Percentiles rank a stretch among this genome's conserved stretches.
These are phyloP conservation scores for Pseudomyrmex pallidus DNA, from an alignment of 1,140 invertebrate species.

Conservation along the genomic window DNA sequence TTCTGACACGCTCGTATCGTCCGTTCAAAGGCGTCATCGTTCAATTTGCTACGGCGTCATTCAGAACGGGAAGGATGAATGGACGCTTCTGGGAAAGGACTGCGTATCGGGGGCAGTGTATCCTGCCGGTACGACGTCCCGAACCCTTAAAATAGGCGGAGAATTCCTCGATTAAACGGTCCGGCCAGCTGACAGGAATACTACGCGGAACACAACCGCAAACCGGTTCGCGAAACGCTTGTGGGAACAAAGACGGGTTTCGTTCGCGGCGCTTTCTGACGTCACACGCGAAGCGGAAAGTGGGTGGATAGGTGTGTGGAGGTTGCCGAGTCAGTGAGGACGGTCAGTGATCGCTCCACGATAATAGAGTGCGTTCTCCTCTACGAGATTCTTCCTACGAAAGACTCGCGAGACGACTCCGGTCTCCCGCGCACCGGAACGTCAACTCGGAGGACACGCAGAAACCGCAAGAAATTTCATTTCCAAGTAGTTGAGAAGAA, in stretches of 20 bases:
- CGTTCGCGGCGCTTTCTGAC: slow-evolving; percentile 74
- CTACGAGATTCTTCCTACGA: not conserved
- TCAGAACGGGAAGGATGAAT: slow-evolving; percentile 20
- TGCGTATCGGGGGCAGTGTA: not conserved
- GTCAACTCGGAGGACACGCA: not conserved
- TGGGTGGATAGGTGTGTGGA: slow-evolving; percentile 71
- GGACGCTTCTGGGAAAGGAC: slow-evolving; percentile 47
- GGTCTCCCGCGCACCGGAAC: not conserved
- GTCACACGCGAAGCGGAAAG: slow-evolving; percentile 78
- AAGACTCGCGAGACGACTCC: not conserved
- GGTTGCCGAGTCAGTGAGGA: slow-evolving; percentile 71
- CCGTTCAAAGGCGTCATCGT: slow-evolving; percentile 7
- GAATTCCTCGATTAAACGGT: slow-evolving; percentile 68
- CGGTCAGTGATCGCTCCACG: slow-evolving; percentile 77
- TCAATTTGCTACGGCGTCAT: not conserved
- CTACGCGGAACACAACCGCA: slow-evolving; percentile 76
- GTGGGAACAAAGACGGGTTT: slow-evolving; percentile 84
- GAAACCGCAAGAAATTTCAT: slow-evolving; percentile 46
- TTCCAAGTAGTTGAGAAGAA: not conserved
- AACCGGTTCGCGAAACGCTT: slow-evolving; percentile 82
- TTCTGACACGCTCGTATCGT: not conserved
- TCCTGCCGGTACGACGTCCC: slow-evolving; percentile 11
- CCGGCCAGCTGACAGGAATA: slow-evolving; percentile 79
- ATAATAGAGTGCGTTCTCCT: slow-evolving; percentile 19
- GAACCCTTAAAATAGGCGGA: slow-evolving; percentile 58